A percentile compares a stretch with the other conserved stretches of the same genome.
phyloP scores from a whole-genome alignment of 2,797 vertebrate species.

The Melanotaenia trifasciata region DNA sequence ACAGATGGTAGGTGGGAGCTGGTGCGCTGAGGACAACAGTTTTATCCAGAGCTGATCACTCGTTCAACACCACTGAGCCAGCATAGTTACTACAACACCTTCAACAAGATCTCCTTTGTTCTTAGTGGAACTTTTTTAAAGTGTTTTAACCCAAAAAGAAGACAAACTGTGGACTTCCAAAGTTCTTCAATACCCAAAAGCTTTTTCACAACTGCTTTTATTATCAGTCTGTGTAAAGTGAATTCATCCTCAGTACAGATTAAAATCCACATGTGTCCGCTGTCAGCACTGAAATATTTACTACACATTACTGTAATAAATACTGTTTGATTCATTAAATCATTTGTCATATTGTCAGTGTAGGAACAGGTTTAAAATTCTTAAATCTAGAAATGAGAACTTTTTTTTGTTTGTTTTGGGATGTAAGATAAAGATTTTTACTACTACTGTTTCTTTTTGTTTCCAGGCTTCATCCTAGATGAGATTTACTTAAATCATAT shows the following conservation, averaged over 20 bases:
- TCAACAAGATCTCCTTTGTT: constrained; percentile 1
- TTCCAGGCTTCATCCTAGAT: no score
- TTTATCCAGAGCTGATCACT: background rate
- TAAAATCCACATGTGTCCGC: background rate
- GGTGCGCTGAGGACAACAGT: background rate
- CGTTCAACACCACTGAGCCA: background rate
- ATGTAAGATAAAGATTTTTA: background rate
- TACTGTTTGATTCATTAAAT: no score
- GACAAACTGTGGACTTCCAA: no score
- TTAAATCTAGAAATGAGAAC: no score
- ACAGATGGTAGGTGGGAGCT: background rate
- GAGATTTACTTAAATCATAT: background rate
- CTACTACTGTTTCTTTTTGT: background rate
- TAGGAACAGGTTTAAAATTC: no score
- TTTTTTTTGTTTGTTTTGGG: background rate
- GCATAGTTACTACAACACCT: background rate
- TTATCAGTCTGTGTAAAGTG: background rate
- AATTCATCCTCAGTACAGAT: background rate
- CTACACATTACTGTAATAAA: background rate
- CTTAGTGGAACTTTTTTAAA: background rate
- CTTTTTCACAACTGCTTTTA: background rate
- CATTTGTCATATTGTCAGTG: background rate
- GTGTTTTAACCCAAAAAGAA: no score
- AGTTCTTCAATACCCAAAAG: no score
- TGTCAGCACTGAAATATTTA: background rate